Percentiles rank a stretch among this genome's conserved stretches.
Conservation (phyloP, 2,797 vertebrate species). For the Sebastes trivittatus region DNA sequence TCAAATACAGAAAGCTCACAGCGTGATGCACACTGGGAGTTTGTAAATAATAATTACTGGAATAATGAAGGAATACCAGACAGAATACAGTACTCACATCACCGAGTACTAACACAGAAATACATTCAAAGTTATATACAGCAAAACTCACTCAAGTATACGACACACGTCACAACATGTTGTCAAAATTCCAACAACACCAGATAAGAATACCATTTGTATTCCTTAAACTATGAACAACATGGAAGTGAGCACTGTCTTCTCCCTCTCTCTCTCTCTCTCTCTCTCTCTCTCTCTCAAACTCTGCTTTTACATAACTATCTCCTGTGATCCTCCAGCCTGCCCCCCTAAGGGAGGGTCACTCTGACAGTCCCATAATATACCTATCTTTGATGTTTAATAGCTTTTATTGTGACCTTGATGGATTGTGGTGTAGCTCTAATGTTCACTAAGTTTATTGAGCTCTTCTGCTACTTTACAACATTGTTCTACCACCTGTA, state of each 20-base stretch:
- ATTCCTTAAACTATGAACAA: slow-evolving; percentile 21
- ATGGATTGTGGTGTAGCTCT: neutral
- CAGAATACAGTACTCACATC: neutral
- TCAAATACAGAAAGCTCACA: slow-evolving; percentile 18
- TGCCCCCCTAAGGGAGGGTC: slow-evolving; percentile 19
- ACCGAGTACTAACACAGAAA: neutral
- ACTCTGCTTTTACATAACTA: slow-evolving; percentile 64
- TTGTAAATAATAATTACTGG: slow-evolving; percentile 6
- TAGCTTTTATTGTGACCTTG: neutral
- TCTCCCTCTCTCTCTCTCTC: neutral
- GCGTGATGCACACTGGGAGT: slow-evolving; percentile 4
- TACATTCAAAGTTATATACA: neutral
- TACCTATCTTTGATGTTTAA: neutral
- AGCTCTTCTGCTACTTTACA: neutral
- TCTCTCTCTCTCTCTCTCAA: neutral
- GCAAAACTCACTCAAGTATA: neutral
- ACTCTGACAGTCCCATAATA: slow-evolving; percentile 16
- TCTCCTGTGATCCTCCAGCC: slow-evolving; percentile 40
- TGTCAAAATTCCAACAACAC: slow-evolving; percentile 18
- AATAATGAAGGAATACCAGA: neutral
- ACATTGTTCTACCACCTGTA: neutral
- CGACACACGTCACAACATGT: neutral
- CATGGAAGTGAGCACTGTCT: neutral
- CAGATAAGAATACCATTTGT: slow-evolving; percentile 20
- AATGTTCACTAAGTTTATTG: slow-evolving; percentile 5